Evolutionary conservation across 2,113 vertebrate species (phyloP).

Genomic region (Catharus fuscescens): DNA sequence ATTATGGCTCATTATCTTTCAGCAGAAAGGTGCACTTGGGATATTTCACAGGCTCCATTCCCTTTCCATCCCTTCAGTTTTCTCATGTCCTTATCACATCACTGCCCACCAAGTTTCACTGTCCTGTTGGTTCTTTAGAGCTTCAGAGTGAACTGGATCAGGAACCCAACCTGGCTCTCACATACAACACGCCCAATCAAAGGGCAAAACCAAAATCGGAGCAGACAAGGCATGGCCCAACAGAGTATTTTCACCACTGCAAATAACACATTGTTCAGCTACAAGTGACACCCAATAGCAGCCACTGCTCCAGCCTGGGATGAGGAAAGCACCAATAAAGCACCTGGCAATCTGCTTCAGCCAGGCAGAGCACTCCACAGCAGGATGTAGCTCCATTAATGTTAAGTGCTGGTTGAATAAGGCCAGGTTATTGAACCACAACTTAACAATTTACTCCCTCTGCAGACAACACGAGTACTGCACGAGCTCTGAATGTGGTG

Average conservation of each 20-base stretch:
- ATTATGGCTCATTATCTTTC: rapidly evolving
- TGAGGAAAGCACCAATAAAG: background rate
- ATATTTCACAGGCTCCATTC: background rate
- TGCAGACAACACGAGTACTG: background rate
- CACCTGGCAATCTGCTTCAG: background rate
- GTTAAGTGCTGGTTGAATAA: background rate
- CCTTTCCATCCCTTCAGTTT: background rate
- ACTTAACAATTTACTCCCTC: constrained; percentile 12
- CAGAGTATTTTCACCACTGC: background rate
- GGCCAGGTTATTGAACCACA: constrained; percentile 12
- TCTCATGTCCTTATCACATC: rapidly evolving
- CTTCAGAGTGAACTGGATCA: background rate
- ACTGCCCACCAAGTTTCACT: background rate
- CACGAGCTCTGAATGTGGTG: background rate
- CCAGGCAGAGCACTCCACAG: background rate
- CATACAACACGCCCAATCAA: background rate
- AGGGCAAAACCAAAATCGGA: background rate
- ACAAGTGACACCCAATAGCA: background rate
- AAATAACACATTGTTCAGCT: background rate
- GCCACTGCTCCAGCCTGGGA: background rate
- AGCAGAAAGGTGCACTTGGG: background rate
- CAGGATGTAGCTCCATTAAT: background rate
- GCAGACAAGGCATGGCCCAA: background rate
- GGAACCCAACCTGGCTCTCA: background rate
- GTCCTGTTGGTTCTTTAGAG: background rate